phyloP scores from a whole-genome alignment of 1,140 invertebrate species.

The Mizuhopecten yessoensis region DNA sequence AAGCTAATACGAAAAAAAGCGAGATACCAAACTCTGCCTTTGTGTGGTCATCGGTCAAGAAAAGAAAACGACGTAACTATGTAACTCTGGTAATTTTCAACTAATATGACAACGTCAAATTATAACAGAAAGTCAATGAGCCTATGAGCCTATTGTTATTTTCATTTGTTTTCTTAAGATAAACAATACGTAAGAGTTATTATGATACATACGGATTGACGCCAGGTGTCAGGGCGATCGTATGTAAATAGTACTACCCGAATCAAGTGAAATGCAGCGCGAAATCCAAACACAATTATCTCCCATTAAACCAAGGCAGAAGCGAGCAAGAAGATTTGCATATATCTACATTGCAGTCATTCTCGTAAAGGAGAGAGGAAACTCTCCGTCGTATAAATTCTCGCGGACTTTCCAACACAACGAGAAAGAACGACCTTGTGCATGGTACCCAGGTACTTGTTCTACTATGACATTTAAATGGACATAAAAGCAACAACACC shows the following conservation, averaged over 20 bases:
- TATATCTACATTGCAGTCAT: neutral
- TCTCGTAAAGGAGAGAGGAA: neutral
- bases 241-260: neutral
- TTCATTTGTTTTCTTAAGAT: neutral
- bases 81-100: neutral
- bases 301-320: neutral
- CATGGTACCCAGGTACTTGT: neutral
- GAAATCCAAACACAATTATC: constrained; percentile 7
- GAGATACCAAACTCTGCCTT: neutral
- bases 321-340: neutral
- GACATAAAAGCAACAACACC: neutral
- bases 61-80: neutral
- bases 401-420: neutral
- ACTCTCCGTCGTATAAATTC: neutral
- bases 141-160: neutral
- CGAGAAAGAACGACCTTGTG: neutral
- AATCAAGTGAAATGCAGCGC: neutral
- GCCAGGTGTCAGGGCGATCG: neutral
- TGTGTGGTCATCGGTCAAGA: neutral
- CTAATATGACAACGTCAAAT: too few relatives aligned
- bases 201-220: neutral
- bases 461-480: neutral
- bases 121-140: neutral
- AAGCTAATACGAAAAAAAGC: neutral
- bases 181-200: neutral